A percentile compares a stretch with the other conserved stretches of the same genome.
Evolutionary conservation across 2,113 vertebrate species (phyloP).

Genomic region (Ochotona princeps): DNA sequence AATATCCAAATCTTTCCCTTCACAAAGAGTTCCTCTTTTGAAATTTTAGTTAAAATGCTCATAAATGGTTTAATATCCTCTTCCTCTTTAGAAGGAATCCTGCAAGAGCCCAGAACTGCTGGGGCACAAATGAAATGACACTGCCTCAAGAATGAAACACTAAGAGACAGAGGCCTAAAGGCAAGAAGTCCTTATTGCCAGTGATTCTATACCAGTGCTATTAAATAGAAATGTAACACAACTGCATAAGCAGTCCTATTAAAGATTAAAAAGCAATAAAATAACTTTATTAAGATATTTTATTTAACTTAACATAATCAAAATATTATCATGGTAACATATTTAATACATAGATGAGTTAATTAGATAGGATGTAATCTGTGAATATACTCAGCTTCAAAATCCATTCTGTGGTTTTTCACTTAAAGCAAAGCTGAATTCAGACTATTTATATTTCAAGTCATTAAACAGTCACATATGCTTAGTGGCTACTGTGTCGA

Average conservation of each 20-base stretch:
- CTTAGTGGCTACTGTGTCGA: background rate
- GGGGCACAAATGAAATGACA: background rate
- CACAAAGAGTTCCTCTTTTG: no score
- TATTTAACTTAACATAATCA: background rate
- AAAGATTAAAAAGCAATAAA: slow-evolving; percentile 13
- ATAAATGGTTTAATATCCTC: no score
- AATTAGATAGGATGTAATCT: background rate
- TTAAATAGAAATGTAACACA: background rate
- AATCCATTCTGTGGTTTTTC: background rate
- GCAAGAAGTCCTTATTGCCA: background rate
- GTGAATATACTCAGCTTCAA: slow-evolving; percentile 22
- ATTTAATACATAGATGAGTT: background rate
- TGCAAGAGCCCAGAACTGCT: background rate
- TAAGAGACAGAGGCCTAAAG: background rate
- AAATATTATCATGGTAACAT: slow-evolving; percentile 12
- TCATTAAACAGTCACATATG: background rate
- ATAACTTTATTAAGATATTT: slow-evolving; percentile 15
- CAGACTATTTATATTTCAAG: background rate
- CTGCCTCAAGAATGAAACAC: background rate
- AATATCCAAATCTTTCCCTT: no score
- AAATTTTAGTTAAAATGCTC: no score
- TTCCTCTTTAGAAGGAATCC: background rate
- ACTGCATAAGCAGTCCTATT: background rate
- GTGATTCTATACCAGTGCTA: background rate
- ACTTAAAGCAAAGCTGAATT: background rate